Evolutionary conservation across 2,888 invertebrate genomes (phyloP), one percentile per base, ranked within the genome.

Genomic region (Ormyrus thymus): DNA sequence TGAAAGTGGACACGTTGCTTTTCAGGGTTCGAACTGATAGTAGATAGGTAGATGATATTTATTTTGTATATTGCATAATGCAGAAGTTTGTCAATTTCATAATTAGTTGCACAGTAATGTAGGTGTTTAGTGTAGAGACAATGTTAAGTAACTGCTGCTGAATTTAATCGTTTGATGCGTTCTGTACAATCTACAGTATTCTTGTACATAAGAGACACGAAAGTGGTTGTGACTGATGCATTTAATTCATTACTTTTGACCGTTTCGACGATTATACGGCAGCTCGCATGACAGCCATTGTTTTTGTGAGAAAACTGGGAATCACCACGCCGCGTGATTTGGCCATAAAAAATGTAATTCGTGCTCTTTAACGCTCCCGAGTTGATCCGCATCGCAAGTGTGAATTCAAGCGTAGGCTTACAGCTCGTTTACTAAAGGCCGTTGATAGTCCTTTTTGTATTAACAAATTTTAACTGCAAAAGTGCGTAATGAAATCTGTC

Each of bases 161-260:
- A 45, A 7, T 11, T 55, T 51, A 10, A 13, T 43, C 29, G 59
- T 61, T 61, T 48, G 8, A 8, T n/a, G 13, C 62, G n/a, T 64
- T 65, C 53, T 55, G 59, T 65, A 48, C 29, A 43, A 64, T 56
- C n/a, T 75, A 58, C 68, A 75, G 75, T 75, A 75, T 75, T 75
- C 10, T 73, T 64, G 7, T 72, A n/a, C 15, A 48, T 43, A 43
- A 48, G 29, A 51, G 11, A 46, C 13, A 65, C 6, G n/a, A 69
- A 50, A 48, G 64, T 51, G 69, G 69, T 70, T 76, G 76, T 76
- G 76, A 76, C 62, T 64, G 69, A 76, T 70, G 76, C 69, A 76
- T 76, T 76, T 70, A 76, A 50, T 9, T 45, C 11, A 13, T 15
- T 53, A 59, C 9, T 48, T 29, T 11, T 43, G 7, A n/a, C 29